These are phyloP conservation scores for Pholis gunnellus DNA, from an alignment of 2,113 vertebrate species.

Conservation along the genomic window DNA sequence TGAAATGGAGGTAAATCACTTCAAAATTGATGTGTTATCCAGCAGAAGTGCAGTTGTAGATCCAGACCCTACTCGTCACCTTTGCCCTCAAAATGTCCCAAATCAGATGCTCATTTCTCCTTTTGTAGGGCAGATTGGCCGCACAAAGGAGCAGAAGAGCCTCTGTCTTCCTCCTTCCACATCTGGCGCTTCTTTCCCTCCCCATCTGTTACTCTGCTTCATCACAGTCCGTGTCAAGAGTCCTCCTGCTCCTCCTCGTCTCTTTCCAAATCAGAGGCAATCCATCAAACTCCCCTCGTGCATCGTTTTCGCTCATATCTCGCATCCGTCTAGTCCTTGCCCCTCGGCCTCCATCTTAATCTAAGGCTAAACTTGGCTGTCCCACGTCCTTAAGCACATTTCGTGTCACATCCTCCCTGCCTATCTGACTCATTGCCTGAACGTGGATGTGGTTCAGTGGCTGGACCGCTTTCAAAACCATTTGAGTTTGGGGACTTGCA, in stretches of 20 bases:
- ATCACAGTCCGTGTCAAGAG: constrained; percentile 41
- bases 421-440: background rate
- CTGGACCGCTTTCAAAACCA: constrained; percentile 2
- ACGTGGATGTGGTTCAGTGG: constrained; percentile 2
- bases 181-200: constrained; percentile 43
- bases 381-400: constrained; percentile 4
- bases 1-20: background rate
- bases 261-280: constrained; percentile 46
- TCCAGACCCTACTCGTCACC: background rate
- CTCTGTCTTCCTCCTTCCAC: constrained; percentile 28
- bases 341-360: constrained; percentile 22
- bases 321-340: constrained; percentile 27
- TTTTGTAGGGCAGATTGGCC: background rate
- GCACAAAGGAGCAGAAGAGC: constrained; percentile 4
- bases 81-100: constrained; percentile 6
- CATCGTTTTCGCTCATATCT: constrained; percentile 33
- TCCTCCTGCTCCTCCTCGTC: constrained; percentile 39
- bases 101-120: background rate
- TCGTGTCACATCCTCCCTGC: constrained; percentile 6
- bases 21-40: background rate
- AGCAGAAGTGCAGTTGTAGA: background rate
- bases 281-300: constrained; percentile 45
- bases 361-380: constrained; percentile 7
- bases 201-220: constrained; percentile 50
- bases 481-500: background rate